Base-by-base conservation (phyloP, 1,140 invertebrate genomes). In the Pachypeltis micranthus region DNA sequence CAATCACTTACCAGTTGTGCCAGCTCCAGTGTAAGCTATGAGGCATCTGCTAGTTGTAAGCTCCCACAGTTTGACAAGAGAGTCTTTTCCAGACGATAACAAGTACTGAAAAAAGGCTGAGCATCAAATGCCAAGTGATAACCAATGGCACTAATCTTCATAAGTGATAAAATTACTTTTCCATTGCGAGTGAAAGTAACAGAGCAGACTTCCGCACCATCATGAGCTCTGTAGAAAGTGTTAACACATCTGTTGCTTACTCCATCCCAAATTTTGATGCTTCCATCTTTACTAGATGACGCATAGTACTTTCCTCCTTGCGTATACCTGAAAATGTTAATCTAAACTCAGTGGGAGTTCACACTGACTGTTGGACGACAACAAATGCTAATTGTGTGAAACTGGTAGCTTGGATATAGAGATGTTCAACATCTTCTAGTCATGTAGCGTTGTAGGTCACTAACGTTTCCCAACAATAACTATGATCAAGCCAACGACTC, bases 61-160 rank as follows among this genome's bases (percentile, higher is more conserved):
- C 75, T 99, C 96, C 96, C 96, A 99, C 27, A 99, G 76, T 76
- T 98, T 98, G 2, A 98, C 93, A 31, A 96, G 78, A 0, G 93
- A 97, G 78, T 99, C 96, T 78, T 96, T 90, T 4, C 94, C 96
- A 59, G 91, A 90, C 0, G 95, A 95, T 1, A 99, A 74, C 28
- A 99, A 78, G 76, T 98, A 99, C 91, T 95, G 73, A 62, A 81
- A 77, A 7, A 39, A n/a, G n/a, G n/a, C n/a, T n/a, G n/a, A n/a
- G n/a, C n/a, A n/a, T n/a, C n/a, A n/a, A n/a, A n/a, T n/a, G n/a
- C n/a, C n/a, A n/a, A n/a, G n/a, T n/a, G n/a, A n/a, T n/a, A n/a
- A n/a, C n/a, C n/a, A n/a, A n/a, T n/a, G n/a, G n/a, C n/a, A n/a
- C n/a, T n/a, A n/a, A n/a, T n/a, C n/a, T n/a, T n/a, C n/a, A n/a